Evolutionary conservation across 2,888 invertebrate genomes (phyloP).

Genomic region (Prenolepis imparis): DNA sequence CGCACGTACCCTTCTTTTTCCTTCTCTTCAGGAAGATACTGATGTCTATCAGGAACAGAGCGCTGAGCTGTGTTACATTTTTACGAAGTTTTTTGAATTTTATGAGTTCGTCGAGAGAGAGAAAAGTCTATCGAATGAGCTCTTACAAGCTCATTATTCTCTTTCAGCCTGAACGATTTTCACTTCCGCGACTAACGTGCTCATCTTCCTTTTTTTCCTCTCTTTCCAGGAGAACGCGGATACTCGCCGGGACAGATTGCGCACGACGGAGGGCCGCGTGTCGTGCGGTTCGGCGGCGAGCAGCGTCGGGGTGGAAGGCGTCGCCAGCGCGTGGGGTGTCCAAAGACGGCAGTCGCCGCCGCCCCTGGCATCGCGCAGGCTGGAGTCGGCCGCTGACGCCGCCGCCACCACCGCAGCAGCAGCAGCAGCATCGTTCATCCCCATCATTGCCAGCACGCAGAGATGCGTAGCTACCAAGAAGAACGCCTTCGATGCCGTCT

Average conservation of each 20-base stretch:
- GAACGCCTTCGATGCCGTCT: constrained; percentile 51
- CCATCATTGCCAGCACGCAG: constrained; percentile 62
- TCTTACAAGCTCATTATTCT: background rate
- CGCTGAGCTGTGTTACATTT: background rate
- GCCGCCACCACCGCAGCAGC: constrained; percentile 50
- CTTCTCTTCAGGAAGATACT: background rate
- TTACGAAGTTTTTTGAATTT: background rate
- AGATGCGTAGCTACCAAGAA: constrained; percentile 66
- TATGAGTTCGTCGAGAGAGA: background rate
- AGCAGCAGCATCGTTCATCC: constrained; percentile 56
- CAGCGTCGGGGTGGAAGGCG: constrained; percentile 78
- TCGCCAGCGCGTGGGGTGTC: constrained; percentile 54
- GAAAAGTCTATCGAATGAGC: background rate
- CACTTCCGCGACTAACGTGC: background rate
- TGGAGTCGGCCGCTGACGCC: constrained; percentile 74
- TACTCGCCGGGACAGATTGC: constrained; percentile 55
- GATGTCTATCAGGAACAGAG: background rate
- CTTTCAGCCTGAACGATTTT: too few species aligned
- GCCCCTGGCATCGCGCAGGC: constrained; percentile 66
- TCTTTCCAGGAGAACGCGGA: constrained; percentile 61
- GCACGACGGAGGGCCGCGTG: constrained; percentile 63
- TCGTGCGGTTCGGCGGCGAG: constrained; percentile 53
- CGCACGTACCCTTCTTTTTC: background rate
- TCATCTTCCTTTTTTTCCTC: background rate
- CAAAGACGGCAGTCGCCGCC: constrained; percentile 58